Base-by-base conservation (phyloP, 2,113 vertebrate species). In the Centropus unirufus region DNA sequence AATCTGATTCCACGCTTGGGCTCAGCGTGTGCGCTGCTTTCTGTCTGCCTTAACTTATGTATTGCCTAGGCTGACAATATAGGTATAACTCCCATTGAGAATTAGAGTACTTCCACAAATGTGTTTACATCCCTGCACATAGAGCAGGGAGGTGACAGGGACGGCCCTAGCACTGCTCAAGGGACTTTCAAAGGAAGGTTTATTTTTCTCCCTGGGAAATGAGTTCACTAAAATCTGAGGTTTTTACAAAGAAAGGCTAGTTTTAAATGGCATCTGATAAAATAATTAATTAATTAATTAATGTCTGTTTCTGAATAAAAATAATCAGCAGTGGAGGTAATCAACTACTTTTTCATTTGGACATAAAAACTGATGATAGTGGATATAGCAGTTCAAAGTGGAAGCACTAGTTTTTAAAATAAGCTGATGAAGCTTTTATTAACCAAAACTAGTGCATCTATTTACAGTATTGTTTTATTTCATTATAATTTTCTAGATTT, bases 31-130 rank as follows among this genome's bases (percentile, higher is more conserved):
- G 12, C 24, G 7, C 27, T 34, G 29, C 44, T 61, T 4, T 1
- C 4, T 14, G 9, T 46, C 51, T 77, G 54, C 63, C 23, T 59
- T 76, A 12, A n/a, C 49, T 62, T 0, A 0, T 17, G 19, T 36
- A 13, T 55, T 36, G 8, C 18, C 34, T n/a, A 1, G 21, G 20
- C 59, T 68, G 70, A n/a, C 20, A 5, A 8, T 7, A 19, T 2
- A 67, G 52, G 7, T 54, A 2, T 16, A 11, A 61, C 1, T 2
- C 40, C 12, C 8, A 1, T 16, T 8, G 24, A 13, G 47, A 73
- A 57, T 18, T 21, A 30, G 59, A 52, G 29, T 18, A 5, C 57
- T 76, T 67, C 21, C 20, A 24, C 59, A 18, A 0, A 21, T 1
- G 0, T 30, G 13, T 8, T n/a, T 39, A 34, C 13, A 12, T 17